Evolutionary conservation across 2,888 invertebrate species (phyloP).

Genomic region (Hylaea fasciaria): DNA sequence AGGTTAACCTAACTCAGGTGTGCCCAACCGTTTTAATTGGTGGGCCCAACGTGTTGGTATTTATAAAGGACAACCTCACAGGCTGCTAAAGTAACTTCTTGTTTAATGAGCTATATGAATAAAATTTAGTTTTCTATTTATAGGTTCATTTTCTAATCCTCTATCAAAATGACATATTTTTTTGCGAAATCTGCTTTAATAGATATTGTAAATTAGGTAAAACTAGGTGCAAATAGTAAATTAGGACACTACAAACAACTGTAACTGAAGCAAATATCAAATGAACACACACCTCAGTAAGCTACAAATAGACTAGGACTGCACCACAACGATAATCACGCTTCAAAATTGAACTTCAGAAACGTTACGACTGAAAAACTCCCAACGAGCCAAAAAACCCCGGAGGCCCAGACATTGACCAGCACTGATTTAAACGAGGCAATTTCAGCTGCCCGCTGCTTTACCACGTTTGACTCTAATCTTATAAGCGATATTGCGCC

Average conservation of each 20-base stretch:
- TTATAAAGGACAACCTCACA: not conserved
- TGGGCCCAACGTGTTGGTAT: not conserved
- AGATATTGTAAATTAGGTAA: too few relatives aligned
- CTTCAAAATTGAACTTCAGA: too few relatives aligned
- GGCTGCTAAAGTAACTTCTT: not conserved
- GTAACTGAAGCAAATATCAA: too few relatives aligned
- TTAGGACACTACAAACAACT: too few relatives aligned
- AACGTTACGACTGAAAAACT: not conserved
- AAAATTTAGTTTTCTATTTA: not conserved
- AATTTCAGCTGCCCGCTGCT: slow-evolving; percentile 3
- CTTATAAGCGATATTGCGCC: slow-evolving; percentile 13
- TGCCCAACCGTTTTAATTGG: not conserved
- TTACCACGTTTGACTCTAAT: slow-evolving; percentile 3
- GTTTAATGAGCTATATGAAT: not conserved
- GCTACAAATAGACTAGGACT: too few relatives aligned
- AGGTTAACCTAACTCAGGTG: not conserved
- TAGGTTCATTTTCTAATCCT: not conserved
- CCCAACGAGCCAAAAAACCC: not conserved
- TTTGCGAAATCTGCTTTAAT: too few relatives aligned
- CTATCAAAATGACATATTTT: not conserved
- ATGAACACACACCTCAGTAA: too few relatives aligned
- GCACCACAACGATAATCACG: too few relatives aligned
- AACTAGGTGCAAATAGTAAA: too few relatives aligned
- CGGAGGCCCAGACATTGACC: not conserved
- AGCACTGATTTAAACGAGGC: not conserved